Conservation (phyloP, 2,888 invertebrate genomes). For the Epirrhoe alternata region DNA sequence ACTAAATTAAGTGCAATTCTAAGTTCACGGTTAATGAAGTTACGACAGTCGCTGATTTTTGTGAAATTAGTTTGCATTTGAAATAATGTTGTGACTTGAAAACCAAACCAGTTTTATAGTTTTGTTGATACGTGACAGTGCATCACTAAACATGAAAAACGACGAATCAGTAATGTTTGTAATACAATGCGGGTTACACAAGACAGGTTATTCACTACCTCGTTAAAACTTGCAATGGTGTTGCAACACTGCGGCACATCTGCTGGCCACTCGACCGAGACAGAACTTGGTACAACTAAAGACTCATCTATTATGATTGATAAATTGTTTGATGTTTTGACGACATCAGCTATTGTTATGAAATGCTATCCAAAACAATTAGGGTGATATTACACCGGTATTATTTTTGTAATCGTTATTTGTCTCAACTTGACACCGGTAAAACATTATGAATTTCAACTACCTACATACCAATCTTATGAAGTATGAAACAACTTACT, state of each 20-base stretch:
- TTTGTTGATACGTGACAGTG: neutral
- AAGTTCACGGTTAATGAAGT: conserved; percentile 53
- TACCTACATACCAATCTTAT: neutral
- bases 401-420: neutral
- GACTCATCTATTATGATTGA: conserved; percentile 1
- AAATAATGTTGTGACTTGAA: neutral
- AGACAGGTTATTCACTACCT: conserved; percentile 49
- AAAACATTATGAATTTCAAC: too few relatives aligned
- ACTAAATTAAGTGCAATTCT: conserved; percentile 48
- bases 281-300: conserved; percentile 9
- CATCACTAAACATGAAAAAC: conserved; percentile 28
- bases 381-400: neutral
- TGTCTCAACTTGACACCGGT: neutral
- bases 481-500: too few relatives aligned
- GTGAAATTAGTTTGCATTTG: conserved; percentile 38
- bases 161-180: conserved; percentile 44
- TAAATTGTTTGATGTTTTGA: conserved; percentile 10
- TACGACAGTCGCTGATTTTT: conserved; percentile 41
- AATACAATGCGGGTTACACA: conserved; percentile 53
- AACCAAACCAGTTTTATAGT: conserved; percentile 3
- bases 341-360: conserved; percentile 5
- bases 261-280: conserved; percentile 43
- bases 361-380: neutral
- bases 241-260: conserved; percentile 57
- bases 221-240: conserved; percentile 53